Conservation (phyloP, 2,888 invertebrate genomes). For the Drosophila anomalata region DNA sequence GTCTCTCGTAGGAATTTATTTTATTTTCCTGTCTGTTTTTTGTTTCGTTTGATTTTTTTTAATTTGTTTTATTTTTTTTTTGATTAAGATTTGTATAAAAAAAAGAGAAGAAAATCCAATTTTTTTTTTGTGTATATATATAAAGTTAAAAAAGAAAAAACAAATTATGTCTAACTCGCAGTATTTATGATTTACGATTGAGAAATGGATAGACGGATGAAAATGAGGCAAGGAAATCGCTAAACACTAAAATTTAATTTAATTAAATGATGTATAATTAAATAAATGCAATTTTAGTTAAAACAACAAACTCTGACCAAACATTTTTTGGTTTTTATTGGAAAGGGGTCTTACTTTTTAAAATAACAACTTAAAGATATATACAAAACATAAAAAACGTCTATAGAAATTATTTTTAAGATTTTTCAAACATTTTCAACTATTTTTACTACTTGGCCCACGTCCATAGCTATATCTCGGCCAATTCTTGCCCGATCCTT, state of each 20-base stretch:
- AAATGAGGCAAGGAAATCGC: constrained; percentile 32
- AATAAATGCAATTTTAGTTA: constrained; percentile 78
- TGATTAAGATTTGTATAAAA: constrained; percentile 20
- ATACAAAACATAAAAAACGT: no score
- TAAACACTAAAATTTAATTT: constrained; percentile 63
- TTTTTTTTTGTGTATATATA: constrained; percentile 67
- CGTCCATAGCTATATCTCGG: no score
- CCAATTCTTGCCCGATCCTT: no score
- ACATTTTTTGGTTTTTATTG: not conserved
- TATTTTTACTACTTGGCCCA: no score
- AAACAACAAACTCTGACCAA: constrained; percentile 48
- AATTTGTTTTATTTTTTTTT: constrained; percentile 1
- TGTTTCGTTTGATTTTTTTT: constrained; percentile 3
- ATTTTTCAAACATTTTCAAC: no score
- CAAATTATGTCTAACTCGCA: constrained; percentile 64
- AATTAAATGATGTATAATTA: constrained; percentile 73
- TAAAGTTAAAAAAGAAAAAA: constrained; percentile 4
- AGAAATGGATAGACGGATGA: constrained; percentile 10
- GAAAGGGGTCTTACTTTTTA: not conserved
- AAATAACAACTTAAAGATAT: not conserved
- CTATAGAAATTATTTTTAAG: no score
- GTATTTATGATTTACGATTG: constrained; percentile 71
- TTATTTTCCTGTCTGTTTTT: not conserved
- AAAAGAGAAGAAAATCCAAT: constrained; percentile 24
- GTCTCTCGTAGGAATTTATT: constrained; percentile 13